These are phyloP conservation scores for Meloidogyne hapla DNA, from an alignment of 1,140 invertebrate genomes.

Conservation along the genomic window DNA sequence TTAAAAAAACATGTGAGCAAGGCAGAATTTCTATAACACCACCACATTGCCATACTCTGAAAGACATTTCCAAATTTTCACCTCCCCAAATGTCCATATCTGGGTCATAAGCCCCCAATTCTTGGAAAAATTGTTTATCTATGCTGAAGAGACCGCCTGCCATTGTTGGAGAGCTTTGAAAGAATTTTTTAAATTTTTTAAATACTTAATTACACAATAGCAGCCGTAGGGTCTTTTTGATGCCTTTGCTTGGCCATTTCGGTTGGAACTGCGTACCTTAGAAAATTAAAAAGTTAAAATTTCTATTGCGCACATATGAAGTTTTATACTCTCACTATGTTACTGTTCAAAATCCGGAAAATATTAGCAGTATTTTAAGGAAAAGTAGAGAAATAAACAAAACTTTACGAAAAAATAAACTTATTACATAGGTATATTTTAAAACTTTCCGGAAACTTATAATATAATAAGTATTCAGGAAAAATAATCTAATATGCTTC, in stretches of 20 bases:
- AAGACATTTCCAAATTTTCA: conserved; percentile 88
- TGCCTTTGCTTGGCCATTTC: conserved; percentile 46
- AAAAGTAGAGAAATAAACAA: too few species aligned
- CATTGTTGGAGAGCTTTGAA: conserved; percentile 80
- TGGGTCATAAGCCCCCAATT: conserved; percentile 74
- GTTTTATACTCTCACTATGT: background rate
- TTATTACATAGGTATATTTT: too few species aligned
- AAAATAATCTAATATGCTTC: too few species aligned
- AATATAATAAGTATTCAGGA: too few species aligned
- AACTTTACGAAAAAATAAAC: too few species aligned
- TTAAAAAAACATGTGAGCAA: conserved; percentile 76
- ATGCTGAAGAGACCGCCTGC: conserved; percentile 76
- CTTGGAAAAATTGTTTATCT: conserved; percentile 70
- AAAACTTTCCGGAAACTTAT: too few species aligned
- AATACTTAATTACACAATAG: conserved; percentile 37
- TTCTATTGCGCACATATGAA: background rate
- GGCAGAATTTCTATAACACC: conserved; percentile 84
- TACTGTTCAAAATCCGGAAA: too few species aligned
- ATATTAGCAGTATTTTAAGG: too few species aligned
- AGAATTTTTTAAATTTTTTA: background rate
- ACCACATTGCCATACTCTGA: conserved; percentile 90
- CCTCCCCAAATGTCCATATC: conserved; percentile 68
- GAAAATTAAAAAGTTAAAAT: conserved; percentile 10
- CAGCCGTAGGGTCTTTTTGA: conserved; percentile 48
- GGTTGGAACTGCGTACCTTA: conserved; percentile 61